Base-by-base conservation (phyloP, 2,113 vertebrate species). In the Trochalopteron elliotii region DNA sequence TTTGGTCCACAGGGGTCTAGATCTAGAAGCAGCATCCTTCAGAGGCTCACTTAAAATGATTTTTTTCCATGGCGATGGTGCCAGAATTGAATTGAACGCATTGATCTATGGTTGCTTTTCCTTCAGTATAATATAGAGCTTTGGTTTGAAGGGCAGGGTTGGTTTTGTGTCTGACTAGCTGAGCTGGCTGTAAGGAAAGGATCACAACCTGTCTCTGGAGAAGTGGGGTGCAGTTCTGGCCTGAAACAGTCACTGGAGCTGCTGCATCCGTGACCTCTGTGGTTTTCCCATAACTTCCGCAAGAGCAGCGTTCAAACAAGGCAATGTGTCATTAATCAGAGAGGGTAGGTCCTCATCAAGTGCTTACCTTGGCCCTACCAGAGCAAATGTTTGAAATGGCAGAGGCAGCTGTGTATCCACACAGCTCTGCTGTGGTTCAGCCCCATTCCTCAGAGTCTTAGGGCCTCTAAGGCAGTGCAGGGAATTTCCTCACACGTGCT, bases 401-500 rank as follows among this genome's bases (percentile, higher is more conserved):
- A 57, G 61, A 50, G 45, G 37, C 8, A 53, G 44, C 74, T 1
- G 0, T 33, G 68, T 50, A 9, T n/a, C 37, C 23, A 7, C 53
- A 24, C 20, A 10, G 28, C 56, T 90, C 0, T 42, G 42, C 27
- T 31, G 37, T 40, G 20, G 14, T 56, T 84, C 60, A 10, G 0
- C 40, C 35, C 85, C 44, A 1, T 86, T 69, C 64, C 65, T 18
- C 9, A 74, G 87, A 65, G 25, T 8, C 19, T 17, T 45, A 3
- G 0, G 2, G 37, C 14, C 8, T 0, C 61, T 9, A 12, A 50
- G 37, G 33, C 14, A 3, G 64, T 10, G 1, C 23, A 9, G 7
- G 28, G 40, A 64, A 42, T 27, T 22, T 31, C 65, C 49, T 52
- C 0, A 1, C 44, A 5, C 0, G 1, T 45, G 55, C 60, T 47